Percentiles rank a stretch among this genome's conserved stretches.
These are phyloP conservation scores for Spatula versicolor DNA, from an alignment of 2,797 vertebrate species.

Conservation along the genomic window DNA sequence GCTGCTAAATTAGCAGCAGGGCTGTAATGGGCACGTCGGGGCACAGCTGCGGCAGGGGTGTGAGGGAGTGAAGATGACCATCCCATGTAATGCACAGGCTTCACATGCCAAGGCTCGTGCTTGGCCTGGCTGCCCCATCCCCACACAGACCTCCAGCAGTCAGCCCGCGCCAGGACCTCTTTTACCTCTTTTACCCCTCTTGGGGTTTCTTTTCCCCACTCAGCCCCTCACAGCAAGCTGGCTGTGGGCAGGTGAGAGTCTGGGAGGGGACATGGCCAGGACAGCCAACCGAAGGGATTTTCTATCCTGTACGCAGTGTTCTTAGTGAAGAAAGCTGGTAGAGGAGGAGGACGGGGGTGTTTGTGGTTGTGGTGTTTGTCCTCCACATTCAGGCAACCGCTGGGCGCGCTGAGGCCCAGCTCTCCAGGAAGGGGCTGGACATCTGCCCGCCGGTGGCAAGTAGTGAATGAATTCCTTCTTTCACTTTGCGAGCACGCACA, in stretches of 20 bases:
- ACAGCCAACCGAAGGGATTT: background rate
- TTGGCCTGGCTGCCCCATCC: fast-evolving
- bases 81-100: fast-evolving
- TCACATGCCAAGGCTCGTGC: fast-evolving
- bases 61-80: fast-evolving
- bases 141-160: fast-evolving
- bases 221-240: background rate
- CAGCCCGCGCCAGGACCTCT: too few species aligned
- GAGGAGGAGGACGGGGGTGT: background rate
- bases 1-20: fast-evolving
- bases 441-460: background rate
- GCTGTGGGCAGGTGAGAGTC: background rate
- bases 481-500: background rate
- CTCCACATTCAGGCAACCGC: fast-evolving
- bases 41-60: background rate
- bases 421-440: background rate
- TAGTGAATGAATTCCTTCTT: background rate
- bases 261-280: background rate
- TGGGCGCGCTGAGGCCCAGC: fast-evolving
- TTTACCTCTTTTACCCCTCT: too few species aligned
- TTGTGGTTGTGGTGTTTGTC: background rate
- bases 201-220: background rate
- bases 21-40: background rate
- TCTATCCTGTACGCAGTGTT: fast-evolving
- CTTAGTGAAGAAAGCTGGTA: fast-evolving